Base-by-base conservation (phyloP, 2,888 invertebrate species). In the Volucella bombylans region DNA sequence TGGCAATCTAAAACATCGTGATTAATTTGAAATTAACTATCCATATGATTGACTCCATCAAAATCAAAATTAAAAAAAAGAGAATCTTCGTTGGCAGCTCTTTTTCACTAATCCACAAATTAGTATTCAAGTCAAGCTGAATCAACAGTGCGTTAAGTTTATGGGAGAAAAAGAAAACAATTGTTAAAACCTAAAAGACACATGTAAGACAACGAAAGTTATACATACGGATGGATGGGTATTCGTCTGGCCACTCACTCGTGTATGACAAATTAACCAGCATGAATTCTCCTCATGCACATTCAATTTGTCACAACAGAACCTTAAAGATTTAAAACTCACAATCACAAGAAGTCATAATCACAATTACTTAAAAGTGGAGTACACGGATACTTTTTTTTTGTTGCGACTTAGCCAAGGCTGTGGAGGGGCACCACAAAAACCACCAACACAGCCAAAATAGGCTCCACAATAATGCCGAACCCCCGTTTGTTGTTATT, bases 291-390 rank as follows among this genome's bases (percentile, higher is more conserved):
- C 10, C 64, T 80, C 80, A 62, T 73, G 54, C 31, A 31, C 14
- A n/a, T 61, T 61, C 55, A 57, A 72, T 72, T 82, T 79, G 65
- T 71, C 78, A 41, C 55, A 73, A 64, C 31, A 73, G 52, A 79
- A 59, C 64, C 79, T 65, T 65, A 69, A 71, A 54, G 31, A 31
- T 31, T 31, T 6, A 31, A 31, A 6, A 31, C 31, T 31, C 6
- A 31, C 0, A 31, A 31, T 31, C 31, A 23, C 18, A 31, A 31
- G 31, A 4, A 31, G 31, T 31, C 31, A 31, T 31, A 31, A 31
- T 31, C 31, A 31, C 31, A 31, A 31, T 31, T 31, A 31, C 6
- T 31, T 31, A 31, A 31, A 31, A 31, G 31, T 31, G 1, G 31
- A 31, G 6, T 31, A 31, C 31, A 31, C 31, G 6, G 31, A 31